Percentiles rank a stretch among this genome's conserved stretches.
Conservation (phyloP, 92 coral and sea anemone genomes). For the Siderastrea radians region DNA sequence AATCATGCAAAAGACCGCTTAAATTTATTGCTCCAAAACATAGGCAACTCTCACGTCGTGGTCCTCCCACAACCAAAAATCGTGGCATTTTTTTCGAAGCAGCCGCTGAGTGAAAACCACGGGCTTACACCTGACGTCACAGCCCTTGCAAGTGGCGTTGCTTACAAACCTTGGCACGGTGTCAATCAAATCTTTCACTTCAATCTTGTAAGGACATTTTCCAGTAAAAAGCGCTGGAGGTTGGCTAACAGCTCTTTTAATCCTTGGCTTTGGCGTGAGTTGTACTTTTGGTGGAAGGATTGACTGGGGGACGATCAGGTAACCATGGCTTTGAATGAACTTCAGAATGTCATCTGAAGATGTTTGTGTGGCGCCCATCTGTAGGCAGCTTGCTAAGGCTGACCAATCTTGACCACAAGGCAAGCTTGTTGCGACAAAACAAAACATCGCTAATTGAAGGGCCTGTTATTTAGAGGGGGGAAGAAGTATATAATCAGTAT, state of each 20-base stretch:
- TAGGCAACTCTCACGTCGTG: slow-evolving; percentile 15
- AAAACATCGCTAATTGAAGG: neutral
- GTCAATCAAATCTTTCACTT: slow-evolving; percentile 18
- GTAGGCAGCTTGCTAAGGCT: slow-evolving; percentile 16
- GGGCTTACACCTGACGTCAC: slow-evolving; percentile 40
- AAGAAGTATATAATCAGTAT: no score
- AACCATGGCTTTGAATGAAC: slow-evolving; percentile 8
- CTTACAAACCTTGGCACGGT: slow-evolving; percentile 30
- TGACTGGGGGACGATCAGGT: slow-evolving; percentile 23
- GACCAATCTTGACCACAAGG: slow-evolving; percentile 11
- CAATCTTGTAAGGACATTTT: slow-evolving; percentile 2
- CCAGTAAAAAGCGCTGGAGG: neutral
- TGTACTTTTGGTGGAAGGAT: neutral
- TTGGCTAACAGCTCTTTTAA: neutral
- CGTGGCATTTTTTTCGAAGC: slow-evolving; percentile 24
- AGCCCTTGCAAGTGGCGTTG: slow-evolving; percentile 7
- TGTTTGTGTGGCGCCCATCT: neutral
- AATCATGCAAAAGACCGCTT: neutral
- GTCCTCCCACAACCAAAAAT: slow-evolving; percentile 34
- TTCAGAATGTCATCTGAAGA: slow-evolving; percentile 17
- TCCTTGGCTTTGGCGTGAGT: neutral
- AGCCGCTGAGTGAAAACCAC: slow-evolving; percentile 12
- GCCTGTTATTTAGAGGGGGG: neutral
- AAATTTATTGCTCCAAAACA: neutral
- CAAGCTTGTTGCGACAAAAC: neutral